Percentiles rank a stretch among this genome's conserved stretches.
phyloP scores from a whole-genome alignment of 2,888 invertebrate genomes.

The Acrobasis suavella region DNA sequence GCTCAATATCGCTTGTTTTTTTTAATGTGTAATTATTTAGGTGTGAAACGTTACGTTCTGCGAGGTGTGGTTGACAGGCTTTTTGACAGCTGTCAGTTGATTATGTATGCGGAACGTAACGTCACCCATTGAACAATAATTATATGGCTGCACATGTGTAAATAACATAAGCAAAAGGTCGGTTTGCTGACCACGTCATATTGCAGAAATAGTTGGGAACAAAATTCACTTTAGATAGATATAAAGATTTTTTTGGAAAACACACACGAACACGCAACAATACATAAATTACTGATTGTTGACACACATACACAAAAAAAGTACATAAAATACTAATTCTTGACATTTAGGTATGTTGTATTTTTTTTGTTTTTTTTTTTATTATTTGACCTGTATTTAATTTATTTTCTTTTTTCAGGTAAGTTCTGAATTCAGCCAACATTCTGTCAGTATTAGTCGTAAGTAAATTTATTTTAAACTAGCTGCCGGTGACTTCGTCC shows the following conservation, averaged over 20 bases:
- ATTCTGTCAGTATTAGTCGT: not conserved
- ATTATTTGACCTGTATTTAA: not conserved
- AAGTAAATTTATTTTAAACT: too few relatives aligned
- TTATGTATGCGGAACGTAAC: not conserved
- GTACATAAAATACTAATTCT: too few relatives aligned
- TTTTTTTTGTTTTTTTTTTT: not conserved
- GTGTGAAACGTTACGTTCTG: constrained; percentile 5
- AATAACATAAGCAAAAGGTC: not conserved
- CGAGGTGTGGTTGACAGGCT: constrained; percentile 15
- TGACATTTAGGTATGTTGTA: not conserved
- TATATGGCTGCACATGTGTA: not conserved
- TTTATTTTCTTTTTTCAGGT: not conserved
- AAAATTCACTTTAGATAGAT: too few relatives aligned
- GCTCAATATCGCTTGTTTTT: constrained; percentile 12
- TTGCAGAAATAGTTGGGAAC: too few relatives aligned
- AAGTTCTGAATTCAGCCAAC: not conserved
- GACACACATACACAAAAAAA: too few relatives aligned
- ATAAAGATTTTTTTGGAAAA: too few relatives aligned
- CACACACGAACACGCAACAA: too few relatives aligned
- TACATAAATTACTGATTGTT: too few relatives aligned
- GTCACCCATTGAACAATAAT: constrained; percentile 1
- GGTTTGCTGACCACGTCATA: too few relatives aligned
- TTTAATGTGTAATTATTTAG: constrained; percentile 7
- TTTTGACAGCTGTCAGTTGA: constrained; percentile 16
- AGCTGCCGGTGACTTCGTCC: too few relatives aligned